Conservation (phyloP, 2,888 invertebrate species). For the Xestia ashworthii region DNA sequence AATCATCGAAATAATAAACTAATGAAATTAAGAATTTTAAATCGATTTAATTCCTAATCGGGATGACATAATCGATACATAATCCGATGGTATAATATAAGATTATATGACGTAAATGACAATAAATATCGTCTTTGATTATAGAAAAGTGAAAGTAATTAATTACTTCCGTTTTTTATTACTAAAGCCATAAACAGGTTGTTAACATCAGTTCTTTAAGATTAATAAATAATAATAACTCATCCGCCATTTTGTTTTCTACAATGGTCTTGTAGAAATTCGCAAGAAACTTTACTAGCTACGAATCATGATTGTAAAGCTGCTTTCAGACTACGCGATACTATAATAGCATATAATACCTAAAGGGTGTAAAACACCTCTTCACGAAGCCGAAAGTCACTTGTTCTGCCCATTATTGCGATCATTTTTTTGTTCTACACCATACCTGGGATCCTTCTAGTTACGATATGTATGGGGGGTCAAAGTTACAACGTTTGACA, state of each 20-base stretch:
- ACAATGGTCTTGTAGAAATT: neutral
- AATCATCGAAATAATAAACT: constrained; percentile 20
- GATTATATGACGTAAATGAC: constrained; percentile 60
- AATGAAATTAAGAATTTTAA: constrained; percentile 26
- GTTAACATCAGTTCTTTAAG: constrained; percentile 9
- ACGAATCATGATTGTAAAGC: neutral
- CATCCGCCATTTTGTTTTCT: constrained; percentile 14
- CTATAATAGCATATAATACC: too few relatives aligned
- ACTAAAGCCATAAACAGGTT: constrained; percentile 47
- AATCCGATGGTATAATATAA: constrained; percentile 49
- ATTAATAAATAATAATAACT: constrained; percentile 22
- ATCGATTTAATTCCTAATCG: constrained; percentile 41
- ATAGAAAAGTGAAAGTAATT: constrained; percentile 67
- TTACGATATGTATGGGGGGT: too few relatives aligned
- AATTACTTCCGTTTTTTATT: constrained; percentile 64
- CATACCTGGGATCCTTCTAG: too few relatives aligned
- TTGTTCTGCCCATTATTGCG: too few relatives aligned
- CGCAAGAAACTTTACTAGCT: neutral
- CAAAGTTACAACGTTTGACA: too few relatives aligned
- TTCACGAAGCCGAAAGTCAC: too few relatives aligned
- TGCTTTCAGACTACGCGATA: too few relatives aligned
- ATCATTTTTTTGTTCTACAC: too few relatives aligned
- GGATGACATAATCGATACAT: constrained; percentile 58
- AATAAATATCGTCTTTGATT: constrained; percentile 54
- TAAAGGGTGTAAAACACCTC: too few relatives aligned